Conservation (phyloP, 2,797 vertebrate species). For the Coluber constrictor region DNA sequence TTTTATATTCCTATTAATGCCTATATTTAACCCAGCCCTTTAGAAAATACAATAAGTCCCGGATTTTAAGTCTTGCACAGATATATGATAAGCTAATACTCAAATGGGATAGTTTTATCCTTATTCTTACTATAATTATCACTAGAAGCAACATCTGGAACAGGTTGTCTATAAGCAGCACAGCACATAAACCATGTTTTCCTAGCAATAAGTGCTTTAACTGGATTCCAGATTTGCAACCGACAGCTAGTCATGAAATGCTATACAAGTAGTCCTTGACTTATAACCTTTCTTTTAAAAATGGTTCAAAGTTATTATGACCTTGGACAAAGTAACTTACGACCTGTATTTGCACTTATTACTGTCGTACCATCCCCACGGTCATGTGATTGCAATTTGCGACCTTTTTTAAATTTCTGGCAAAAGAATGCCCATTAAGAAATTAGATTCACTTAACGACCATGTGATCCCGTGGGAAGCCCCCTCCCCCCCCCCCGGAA, state of each 20-base stretch:
- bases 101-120: not conserved
- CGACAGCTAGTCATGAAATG: constrained; percentile 33
- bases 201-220: constrained; percentile 35
- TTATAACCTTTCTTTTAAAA: not conserved
- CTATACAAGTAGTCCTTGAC: constrained; percentile 17
- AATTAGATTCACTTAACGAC: not conserved
- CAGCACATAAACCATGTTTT: not conserved
- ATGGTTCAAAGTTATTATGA: not conserved
- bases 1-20: constrained; percentile 22
- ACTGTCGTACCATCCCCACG: not conserved
- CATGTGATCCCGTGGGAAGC: not conserved
- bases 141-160: constrained; percentile 31
- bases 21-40: constrained; percentile 34
- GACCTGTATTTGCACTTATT: not conserved
- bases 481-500: no score
- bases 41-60: not conserved
- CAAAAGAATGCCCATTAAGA: not conserved
- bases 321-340: not conserved
- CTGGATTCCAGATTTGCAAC: constrained; percentile 30
- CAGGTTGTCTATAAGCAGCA: not conserved
- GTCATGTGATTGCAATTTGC: not conserved
- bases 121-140: constrained; percentile 42
- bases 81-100: not conserved
- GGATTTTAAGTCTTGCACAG: constrained; percentile 31
- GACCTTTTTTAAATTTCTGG: not conserved